phyloP scores from a whole-genome alignment of 2,797 vertebrate species.

The Clarias pachynema region DNA sequence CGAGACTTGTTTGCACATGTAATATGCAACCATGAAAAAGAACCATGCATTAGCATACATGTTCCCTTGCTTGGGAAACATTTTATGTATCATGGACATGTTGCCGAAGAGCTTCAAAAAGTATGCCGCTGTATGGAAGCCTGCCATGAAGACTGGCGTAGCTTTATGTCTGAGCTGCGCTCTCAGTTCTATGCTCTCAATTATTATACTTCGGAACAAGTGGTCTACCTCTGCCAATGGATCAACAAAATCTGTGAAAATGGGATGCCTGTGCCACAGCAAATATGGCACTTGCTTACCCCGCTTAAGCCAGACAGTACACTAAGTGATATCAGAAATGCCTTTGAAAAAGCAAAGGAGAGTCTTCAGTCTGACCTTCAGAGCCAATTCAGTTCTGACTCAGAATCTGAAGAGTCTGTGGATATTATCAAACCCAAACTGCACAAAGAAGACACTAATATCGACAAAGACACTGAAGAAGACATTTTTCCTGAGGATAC shows the following conservation, averaged over 20 bases:
- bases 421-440: not conserved
- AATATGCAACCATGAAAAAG: constrained; percentile 60
- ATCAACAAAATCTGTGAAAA: constrained; percentile 58
- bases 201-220: constrained; percentile 76
- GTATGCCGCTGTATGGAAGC: constrained; percentile 72
- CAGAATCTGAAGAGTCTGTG: constrained; percentile 4
- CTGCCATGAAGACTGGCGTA: constrained; percentile 72
- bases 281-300: constrained; percentile 72
- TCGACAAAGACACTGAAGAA: not conserved
- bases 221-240: constrained; percentile 74
- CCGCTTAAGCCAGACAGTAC: constrained; percentile 70
- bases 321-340: constrained; percentile 61
- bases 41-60: constrained; percentile 64
- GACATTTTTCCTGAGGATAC: not conserved
- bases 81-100: constrained; percentile 56
- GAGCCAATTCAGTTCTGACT: not conserved
- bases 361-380: not conserved
- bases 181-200: constrained; percentile 70
- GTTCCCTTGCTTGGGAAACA: constrained; percentile 62
- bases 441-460: not conserved
- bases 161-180: constrained; percentile 68
- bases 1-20: constrained; percentile 67
- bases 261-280: constrained; percentile 57
- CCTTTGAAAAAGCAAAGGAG: constrained; percentile 50
- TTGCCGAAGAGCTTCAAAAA: constrained; percentile 64